Conservation (phyloP, 2,113 vertebrate genomes). For the Thamnaconus septentrionalis region DNA sequence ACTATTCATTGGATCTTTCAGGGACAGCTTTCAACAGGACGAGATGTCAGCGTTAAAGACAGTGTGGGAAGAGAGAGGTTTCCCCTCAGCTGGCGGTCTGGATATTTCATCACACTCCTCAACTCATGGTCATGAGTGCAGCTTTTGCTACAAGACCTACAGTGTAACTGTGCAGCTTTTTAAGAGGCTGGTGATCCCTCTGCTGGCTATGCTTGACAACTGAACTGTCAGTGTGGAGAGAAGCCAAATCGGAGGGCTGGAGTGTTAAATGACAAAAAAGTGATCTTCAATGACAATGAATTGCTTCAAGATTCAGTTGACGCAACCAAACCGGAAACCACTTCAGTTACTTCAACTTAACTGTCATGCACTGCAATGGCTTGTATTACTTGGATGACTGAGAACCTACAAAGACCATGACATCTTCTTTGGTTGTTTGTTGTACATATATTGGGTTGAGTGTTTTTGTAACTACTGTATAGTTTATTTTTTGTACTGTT, state of each 20-base stretch:
- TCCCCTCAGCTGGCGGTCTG: constrained; percentile 43
- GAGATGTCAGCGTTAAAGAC: constrained; percentile 20
- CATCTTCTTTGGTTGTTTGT: too few species aligned
- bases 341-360: too few species aligned
- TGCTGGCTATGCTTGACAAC: constrained; percentile 31
- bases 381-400: too few species aligned
- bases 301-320: too few species aligned
- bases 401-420: too few species aligned
- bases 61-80: constrained; percentile 7
- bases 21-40: constrained; percentile 9
- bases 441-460: too few species aligned
- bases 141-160: constrained; percentile 37
- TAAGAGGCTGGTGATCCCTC: constrained; percentile 19
- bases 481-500: too few species aligned
- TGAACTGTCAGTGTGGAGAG: constrained; percentile 70
- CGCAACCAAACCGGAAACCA: too few species aligned
- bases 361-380: too few species aligned
- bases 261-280: too few species aligned
- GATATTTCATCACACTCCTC: constrained; percentile 58
- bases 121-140: constrained; percentile 33
- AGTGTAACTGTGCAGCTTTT: constrained; percentile 19
- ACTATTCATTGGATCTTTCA: constrained; percentile 11
- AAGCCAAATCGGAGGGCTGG: constrained; percentile 78
- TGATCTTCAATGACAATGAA: too few species aligned
- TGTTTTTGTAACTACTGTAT: too few species aligned